Evolutionary conservation across 2,797 vertebrate species (phyloP), one percentile per base, ranked within the genome.

Genomic region (Pitangus sulphuratus): DNA sequence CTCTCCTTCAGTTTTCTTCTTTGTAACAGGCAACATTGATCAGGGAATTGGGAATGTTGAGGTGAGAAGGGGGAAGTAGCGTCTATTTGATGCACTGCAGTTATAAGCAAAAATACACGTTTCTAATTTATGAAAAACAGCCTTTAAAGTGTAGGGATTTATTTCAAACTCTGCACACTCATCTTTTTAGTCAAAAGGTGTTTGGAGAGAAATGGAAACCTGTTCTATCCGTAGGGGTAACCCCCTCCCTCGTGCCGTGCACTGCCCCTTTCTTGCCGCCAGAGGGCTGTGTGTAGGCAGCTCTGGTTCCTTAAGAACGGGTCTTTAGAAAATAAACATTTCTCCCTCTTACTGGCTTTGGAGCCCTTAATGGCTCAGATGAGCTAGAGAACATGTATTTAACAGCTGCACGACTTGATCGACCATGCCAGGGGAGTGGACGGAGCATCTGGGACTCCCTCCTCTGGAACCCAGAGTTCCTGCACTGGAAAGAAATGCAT

Each of bases 211-310:
- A 78, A 62, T 6, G 9, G 31, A 57, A 58, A 17, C 5, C 4
- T 12, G 0, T 18, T 54, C 3, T 6, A 2, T 2, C 7, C 3
- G 39, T 15, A 8, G 62, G 14, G 31, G 1, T 17, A 21, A 8
- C 14, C n/a, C 18, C 3, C 2, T 15, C 12, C 6, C 47, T 37
- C 15, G 3, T 1, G 35, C 35, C 33, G 33, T 28, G 75, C 58
- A 24, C 35, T 81, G 57, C 28, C 35, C 26, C 13, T 13, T 24
- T 12, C 16, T 8, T 57, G 66, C 42, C 19, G 8, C 84, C 50
- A 61, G 92, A 82, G 81, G 54, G 48, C 5, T 9, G 28, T 2
- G 22, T 10, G 39, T 82, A 69, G 68, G 28, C 80, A 31, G 42
- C 53, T 35, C 39, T 7, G 9, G 37, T 35, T 42, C 66, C 33